These are phyloP conservation scores for Axinella damicornis DNA, from an alignment of 37 sponge, comb jelly and placozoan species.

Conservation along the genomic window DNA sequence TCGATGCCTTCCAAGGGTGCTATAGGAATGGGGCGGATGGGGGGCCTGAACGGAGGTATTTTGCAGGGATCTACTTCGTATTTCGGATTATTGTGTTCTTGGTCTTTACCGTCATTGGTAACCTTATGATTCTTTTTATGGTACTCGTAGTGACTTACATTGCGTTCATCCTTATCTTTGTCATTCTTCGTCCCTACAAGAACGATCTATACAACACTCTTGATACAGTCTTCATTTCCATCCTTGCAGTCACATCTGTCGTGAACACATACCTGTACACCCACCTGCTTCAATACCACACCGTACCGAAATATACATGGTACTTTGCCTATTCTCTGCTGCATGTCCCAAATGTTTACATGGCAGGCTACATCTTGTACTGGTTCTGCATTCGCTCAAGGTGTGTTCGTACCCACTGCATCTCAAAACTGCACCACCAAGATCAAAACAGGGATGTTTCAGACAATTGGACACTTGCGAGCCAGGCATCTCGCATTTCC, in stretches of 20 bases:
- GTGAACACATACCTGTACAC: not conserved
- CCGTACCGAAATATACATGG: not conserved
- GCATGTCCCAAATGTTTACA: slow-evolving; percentile 15
- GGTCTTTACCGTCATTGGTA: not conserved
- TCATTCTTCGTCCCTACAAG: slow-evolving; percentile 46
- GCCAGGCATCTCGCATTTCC: too few relatives aligned
- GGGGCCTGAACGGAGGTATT: slow-evolving; percentile 39
- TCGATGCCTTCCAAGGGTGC: slow-evolving; percentile 66
- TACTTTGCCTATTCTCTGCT: not conserved
- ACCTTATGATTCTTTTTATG: not conserved
- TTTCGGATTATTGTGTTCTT: slow-evolving; percentile 29
- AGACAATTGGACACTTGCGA: too few relatives aligned
- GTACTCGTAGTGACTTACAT: not conserved
- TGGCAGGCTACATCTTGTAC: slow-evolving; percentile 1
- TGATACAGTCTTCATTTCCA: slow-evolving; percentile 16
- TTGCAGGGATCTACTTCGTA: slow-evolving; percentile 56
- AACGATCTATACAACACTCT: slow-evolving; percentile 32
- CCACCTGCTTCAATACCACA: not conserved
- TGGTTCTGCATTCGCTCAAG: not conserved
- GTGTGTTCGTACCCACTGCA: not conserved
- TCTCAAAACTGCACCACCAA: not conserved
- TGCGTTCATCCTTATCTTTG: not conserved
- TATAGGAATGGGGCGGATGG: slow-evolving; percentile 39
- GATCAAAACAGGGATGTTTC: too few relatives aligned
- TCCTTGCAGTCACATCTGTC: not conserved